Base-by-base conservation (phyloP, 2,888 invertebrate species). In the Tinea pellionella region DNA sequence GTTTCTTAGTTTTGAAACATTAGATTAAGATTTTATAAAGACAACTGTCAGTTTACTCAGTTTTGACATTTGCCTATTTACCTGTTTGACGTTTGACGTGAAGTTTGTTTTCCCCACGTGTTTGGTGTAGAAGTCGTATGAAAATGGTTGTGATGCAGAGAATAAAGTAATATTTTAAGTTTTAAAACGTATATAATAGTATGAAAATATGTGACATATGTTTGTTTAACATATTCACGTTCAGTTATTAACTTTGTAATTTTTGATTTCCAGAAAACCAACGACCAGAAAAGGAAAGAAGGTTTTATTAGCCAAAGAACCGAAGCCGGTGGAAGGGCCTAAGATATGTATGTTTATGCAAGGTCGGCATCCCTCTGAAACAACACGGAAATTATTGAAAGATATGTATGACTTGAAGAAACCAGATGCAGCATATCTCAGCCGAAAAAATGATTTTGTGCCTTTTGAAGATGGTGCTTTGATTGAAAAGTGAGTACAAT, bases 381-480 rank as follows among this genome's bases (percentile, higher is more conserved):
- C 89, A 47, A 89, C 92, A 0, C 88, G 91, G 61, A 89, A 90
- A 63, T 89, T 94, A 41, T 86, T 98, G 72, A 96, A 95, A 80
- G 97, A 99, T 81, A 78, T 98, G 79, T 93, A 94, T 70, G 89
- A 92, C 69, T 77, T 98, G 29, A 97, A 96, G 74, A 97, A 96
- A 71, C 96, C 96, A 7, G 90, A 96, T 69, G 92, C 93, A 0
- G 90, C 91, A 7, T 91, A 93, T 66, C 79, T 96, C 42, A 90
- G 88, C 18, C 90, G 93, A 62, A 96, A 95, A 74, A 96, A 98
- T 87, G 95, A 96, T 64, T 91, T 97, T 63, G 90, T 95, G 15
- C 96, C 98, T 0, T 98, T 99, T 80, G 99, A 99, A 84, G 94
- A 98, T 84, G 88, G 92, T 0, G 91, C 93, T 0, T 92, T 94